Evolutionary conservation across 2,888 invertebrate species (phyloP), one percentile per base, ranked within the genome.

Genomic region (Erebia ligea): DNA sequence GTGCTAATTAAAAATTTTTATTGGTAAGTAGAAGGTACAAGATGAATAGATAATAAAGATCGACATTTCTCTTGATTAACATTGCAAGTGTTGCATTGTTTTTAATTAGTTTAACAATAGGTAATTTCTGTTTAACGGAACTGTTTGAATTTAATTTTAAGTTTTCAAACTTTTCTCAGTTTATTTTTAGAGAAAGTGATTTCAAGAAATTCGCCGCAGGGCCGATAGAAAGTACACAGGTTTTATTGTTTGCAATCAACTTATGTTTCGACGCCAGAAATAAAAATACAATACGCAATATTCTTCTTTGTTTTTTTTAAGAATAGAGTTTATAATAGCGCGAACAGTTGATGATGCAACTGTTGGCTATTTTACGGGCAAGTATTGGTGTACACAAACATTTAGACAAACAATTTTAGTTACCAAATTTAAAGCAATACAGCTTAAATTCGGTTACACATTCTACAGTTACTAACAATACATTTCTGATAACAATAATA

Each of bases 141-240:
- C 17, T 61, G 17, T 19, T 45, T 8, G 19, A n/a, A 3, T 21
- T 15, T 15, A 58, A 57, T 58, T 3, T 58, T 57, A 10, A 67
- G 66, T 65, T 66, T 65, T 70, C 25, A 48, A 56, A 48, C 45
- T 61, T 69, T 70, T 34, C 59, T 52, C 70, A 61, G 15, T 59
- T 61, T 69, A 63, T 52, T 64, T 72, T 68, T n/a, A 69, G 76
- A 75, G 76, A 76, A 76, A 76, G 76, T 75, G 59, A 61, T 54
- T 61, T 63, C 10, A 50, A 65, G 66, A 71, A 54, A 67, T 68
- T 68, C 64, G 65, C 68, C 71, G 61, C 57, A 75, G 75, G 75
- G 75, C 69, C 72, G 65, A 66, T 75, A 70, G 76, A 76, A 76
- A 76, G 76, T 72, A 72, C 62, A 56, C 71, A 73, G 69, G 68